Percentiles rank a stretch among this genome's conserved stretches.
These are phyloP conservation scores for Tuta absoluta DNA, from an alignment of 2,888 invertebrate species.

Conservation along the genomic window DNA sequence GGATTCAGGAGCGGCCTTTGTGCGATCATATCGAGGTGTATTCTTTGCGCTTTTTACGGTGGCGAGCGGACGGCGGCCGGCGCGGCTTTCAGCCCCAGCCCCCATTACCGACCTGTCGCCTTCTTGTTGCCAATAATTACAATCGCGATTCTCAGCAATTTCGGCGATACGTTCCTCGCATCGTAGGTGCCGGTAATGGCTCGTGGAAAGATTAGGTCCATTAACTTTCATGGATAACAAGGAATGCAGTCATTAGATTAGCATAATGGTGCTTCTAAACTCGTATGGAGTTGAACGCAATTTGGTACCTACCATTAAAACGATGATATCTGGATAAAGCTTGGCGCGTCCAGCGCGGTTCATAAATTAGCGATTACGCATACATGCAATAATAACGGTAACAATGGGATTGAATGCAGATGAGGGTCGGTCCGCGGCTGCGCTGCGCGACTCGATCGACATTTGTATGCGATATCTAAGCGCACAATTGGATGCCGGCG, in stretches of 20 bases:
- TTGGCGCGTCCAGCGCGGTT: constrained; percentile 57
- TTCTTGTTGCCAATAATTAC: constrained; percentile 75
- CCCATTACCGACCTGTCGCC: constrained; percentile 74
- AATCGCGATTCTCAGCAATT: constrained; percentile 56
- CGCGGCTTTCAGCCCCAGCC: constrained; percentile 60
- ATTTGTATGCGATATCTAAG: constrained; percentile 81
- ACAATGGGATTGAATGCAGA: constrained; percentile 81
- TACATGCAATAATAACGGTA: constrained; percentile 75
- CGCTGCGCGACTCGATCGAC: constrained; percentile 67
- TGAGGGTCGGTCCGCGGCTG: constrained; percentile 51
- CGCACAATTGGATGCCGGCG: constrained; percentile 80
- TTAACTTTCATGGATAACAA: constrained; percentile 22
- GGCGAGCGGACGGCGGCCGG: constrained; percentile 55
- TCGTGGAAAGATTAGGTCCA: constrained; percentile 21
- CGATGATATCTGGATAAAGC: constrained; percentile 35
- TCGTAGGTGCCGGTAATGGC: constrained; percentile 25
- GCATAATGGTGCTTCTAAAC: constrained; percentile 22
- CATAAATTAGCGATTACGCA: constrained; percentile 79
- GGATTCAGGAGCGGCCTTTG: constrained; percentile 80
- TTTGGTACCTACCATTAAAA: constrained; percentile 12
- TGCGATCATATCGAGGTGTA: constrained; percentile 82
- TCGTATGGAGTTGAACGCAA: constrained; percentile 3
- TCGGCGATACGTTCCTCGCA: constrained; percentile 44
- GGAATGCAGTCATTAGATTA: constrained; percentile 24
- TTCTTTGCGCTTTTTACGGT: constrained; percentile 81